Percentiles rank a stretch among this genome's conserved stretches.
Conservation (phyloP, 2,113 vertebrate species). For the Gobio gobio region DNA sequence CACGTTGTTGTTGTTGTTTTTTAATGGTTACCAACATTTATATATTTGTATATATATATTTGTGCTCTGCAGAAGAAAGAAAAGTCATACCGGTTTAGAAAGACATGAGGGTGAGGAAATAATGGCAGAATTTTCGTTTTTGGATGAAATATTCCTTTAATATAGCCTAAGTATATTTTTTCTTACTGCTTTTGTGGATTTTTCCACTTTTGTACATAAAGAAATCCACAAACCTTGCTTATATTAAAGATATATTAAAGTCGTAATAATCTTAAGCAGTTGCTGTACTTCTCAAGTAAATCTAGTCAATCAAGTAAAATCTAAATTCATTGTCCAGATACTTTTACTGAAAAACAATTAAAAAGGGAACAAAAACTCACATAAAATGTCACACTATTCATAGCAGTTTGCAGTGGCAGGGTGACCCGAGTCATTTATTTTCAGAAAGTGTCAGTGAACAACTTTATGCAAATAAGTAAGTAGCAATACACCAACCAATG, state of each 20-base stretch:
- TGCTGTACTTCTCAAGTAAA: background rate
- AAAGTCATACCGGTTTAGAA: no score
- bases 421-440: background rate
- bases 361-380: no score
- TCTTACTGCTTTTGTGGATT: background rate
- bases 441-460: background rate
- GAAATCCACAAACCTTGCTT: background rate
- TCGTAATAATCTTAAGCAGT: background rate
- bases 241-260: background rate
- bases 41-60: background rate
- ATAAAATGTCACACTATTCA: background rate
- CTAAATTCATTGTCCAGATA: background rate
- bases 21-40: no score
- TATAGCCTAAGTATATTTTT: no score
- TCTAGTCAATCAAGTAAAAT: background rate
- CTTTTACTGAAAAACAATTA: no score
- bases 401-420: background rate
- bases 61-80: no score
- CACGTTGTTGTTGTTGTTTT: no score
- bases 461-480: background rate
- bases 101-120: background rate
- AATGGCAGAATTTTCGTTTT: background rate
- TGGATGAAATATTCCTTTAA: background rate
- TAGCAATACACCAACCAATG: background rate
- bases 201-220: background rate